Evolutionary conservation across 2,113 vertebrate species (phyloP), one percentile per base, ranked within the genome.

Genomic region (Protomyctophum bolini): DNA sequence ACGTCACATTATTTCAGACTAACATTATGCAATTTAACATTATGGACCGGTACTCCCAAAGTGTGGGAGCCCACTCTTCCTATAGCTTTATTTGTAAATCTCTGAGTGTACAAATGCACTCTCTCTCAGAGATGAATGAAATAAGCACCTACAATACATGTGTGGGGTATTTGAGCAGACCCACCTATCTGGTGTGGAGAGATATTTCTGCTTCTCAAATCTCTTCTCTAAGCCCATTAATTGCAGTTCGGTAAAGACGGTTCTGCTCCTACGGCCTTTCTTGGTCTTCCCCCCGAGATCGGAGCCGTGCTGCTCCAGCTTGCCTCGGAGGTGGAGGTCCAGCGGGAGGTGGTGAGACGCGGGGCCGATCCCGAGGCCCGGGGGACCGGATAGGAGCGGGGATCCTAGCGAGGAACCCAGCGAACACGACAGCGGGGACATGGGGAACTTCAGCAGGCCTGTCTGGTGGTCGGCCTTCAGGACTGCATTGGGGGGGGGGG

Each of bases 131-230:
- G 33, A 6, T 41, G 33, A 41, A n/a, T 33, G 33, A 41, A 41
- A 41, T 41, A 41, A 41, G 33, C 33, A 33, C 33, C 33, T 33
- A 33, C 33, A 33, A 33, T 33, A 33, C 33, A 41, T 3, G 33
- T 41, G 33, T 41, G 33, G 3, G 33, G 33, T 41, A 6, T 41
- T 41, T 41, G 33, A 41, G 33, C 33, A 6, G 51, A 14, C 55
- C 2, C 89, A 99, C 98, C 98, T 97, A 88, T 99, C 98, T 0
- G 98, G 98, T 0, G 98, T 99, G 46, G 98, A 99, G 47, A 99
- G 96, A 73, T 99, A 99, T 84, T 99, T 99, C 89, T 99, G 98
- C 89, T 99, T 98, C 91, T 99, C 98, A 81, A 99, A 99, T 85
- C 97, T 94, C 46, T 99, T 99, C 93, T 99, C 98, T 87, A 99